These are phyloP conservation scores for Equus przewalskii DNA, from an alignment of 2,113 vertebrate genomes.

Conservation along the genomic window DNA sequence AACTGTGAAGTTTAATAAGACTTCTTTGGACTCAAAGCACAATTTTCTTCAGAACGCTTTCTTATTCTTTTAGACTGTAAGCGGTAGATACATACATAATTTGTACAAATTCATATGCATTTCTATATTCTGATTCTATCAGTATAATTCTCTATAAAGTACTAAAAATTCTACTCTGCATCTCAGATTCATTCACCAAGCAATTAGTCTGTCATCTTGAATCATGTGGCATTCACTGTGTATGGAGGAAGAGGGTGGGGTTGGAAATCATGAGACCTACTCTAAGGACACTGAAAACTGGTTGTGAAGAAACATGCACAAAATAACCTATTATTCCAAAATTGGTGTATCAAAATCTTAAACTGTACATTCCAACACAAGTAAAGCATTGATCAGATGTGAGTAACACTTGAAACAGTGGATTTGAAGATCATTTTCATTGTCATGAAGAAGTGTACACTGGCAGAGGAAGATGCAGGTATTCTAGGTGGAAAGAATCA, in stretches of 20 bases:
- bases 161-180: not conserved
- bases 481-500: not conserved
- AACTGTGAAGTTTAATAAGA: not conserved
- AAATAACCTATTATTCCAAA: not conserved
- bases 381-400: not conserved
- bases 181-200: not conserved
- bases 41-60: conserved; percentile 29
- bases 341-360: not conserved
- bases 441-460: not conserved
- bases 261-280: not conserved
- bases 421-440: not conserved
- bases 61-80: not conserved
- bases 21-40: not conserved
- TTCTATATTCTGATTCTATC: not conserved
- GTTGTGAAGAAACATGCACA: not conserved
- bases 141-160: not conserved
- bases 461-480: not conserved
- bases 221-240: not conserved
- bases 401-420: not conserved
- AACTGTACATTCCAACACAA: not conserved
- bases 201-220: not conserved
- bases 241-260: not conserved
- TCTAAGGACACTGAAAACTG: not conserved
- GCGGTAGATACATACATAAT: not conserved
- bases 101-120: not conserved